Evolutionary conservation across 92 coral and sea anemone species (phyloP), one percentile per base, ranked within the genome.

Genomic region (Zoanthus sociatus): DNA sequence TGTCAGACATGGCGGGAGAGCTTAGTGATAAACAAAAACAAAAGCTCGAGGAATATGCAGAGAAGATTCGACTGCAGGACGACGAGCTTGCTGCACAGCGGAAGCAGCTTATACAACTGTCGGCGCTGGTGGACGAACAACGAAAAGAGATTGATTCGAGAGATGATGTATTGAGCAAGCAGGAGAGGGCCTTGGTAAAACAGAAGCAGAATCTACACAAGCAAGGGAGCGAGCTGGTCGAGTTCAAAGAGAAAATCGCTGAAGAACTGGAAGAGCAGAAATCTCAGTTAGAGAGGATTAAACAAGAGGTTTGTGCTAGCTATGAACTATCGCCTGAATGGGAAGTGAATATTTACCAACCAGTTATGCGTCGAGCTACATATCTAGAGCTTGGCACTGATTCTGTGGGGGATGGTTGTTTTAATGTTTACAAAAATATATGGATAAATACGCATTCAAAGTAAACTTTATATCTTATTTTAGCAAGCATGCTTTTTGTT

Each of bases 1-100:
- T 96, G 96, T 96, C 98, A 26, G 98, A 96, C 88, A 93, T 96
- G 98, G 90, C 98, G 17, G 98, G 98, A 42, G 98, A 96, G 82
- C 89, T 96, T 21, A 94, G 98, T 78, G 98, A 96, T 85, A 92
- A 92, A 91, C 98, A 96, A 46, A 96, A 96, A 79, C 96, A 94
- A 64, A 94, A 86, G 84, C 94, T 96, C 45, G 98, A 96, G 78
- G 96, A 96, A 48, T 92, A 94, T 88, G 97, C 95, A 46, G 96
- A 96, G 51, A 89, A 90, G 84, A 92, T 94, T 16, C 60, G 84
- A 79, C 87, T 77, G 56, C 98, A 96, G 79, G 98, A 96, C 91
- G 75, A 85, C 31, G 98, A 94, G 83, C 93, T 96, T 47, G 93
- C 86, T 30, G 94, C 77, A 58, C 98, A 94, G 91, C 89, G 93